These are phyloP conservation scores for Silurus lanzhouensis DNA, from an alignment of 2,797 vertebrate genomes.

Conservation along the genomic window DNA sequence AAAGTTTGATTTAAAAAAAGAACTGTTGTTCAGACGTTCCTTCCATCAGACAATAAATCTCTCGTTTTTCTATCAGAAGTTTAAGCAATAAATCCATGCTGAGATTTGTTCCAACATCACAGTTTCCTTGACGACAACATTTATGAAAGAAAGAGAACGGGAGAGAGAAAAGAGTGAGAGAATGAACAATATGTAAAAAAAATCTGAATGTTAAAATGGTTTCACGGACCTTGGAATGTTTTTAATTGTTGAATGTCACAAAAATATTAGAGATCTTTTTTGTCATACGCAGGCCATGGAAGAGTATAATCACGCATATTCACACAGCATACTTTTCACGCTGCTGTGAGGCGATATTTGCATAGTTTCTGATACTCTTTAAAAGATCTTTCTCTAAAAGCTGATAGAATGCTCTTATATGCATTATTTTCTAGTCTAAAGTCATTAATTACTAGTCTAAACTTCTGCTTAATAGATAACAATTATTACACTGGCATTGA, in stretches of 20 bases:
- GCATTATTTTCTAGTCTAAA: neutral
- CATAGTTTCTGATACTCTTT: neutral
- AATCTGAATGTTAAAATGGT: neutral
- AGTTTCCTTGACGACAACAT: conserved; percentile 56
- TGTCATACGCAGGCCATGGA: neutral
- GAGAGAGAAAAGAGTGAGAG: neutral
- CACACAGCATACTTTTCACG: neutral
- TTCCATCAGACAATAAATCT: conserved; percentile 34
- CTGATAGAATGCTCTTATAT: neutral
- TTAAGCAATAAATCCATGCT: conserved; percentile 41
- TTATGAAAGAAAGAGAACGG: conserved; percentile 24
- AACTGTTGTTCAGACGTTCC: conserved; percentile 4
- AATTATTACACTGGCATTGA: neutral
- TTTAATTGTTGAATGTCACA: neutral
- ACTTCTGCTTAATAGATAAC: neutral
- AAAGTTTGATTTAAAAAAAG: conserved; percentile 44
- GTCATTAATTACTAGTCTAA: neutral
- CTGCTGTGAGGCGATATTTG: neutral
- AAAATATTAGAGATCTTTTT: neutral
- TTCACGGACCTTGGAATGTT: conserved; percentile 14
- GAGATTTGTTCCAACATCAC: conserved; percentile 44
- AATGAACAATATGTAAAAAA: conserved; percentile 3
- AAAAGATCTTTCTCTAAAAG: neutral
- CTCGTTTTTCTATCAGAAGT: conserved; percentile 35
- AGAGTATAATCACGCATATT: neutral